Base-by-base conservation (phyloP, 1,140 invertebrate species). In the Drosophila mayri region DNA sequence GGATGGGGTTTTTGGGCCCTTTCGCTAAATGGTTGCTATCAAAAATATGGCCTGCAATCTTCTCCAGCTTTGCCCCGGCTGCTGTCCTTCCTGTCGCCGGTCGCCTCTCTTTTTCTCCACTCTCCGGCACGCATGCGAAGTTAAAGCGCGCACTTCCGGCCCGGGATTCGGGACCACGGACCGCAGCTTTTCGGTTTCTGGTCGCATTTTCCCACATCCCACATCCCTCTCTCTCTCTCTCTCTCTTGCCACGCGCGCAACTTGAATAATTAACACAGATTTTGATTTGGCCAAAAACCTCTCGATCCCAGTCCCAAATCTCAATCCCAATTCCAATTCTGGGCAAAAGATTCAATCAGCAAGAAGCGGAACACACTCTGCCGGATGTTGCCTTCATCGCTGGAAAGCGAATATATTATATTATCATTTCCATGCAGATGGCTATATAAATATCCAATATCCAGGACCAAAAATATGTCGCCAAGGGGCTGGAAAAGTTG, bases 181-280 rank as follows among this genome's bases (percentile, higher is more conserved):
- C 75, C 83, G 68, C 79, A 79, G 74, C 58, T 66, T 78, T 76
- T 43, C n/a, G 73, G 59, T 72, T 76, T 81, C 61, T 59, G 78
- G 60, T 76, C 66, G 73, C 77, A 76, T 60, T 22, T 50, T 28
- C n/a, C n/a, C n/a, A n/a, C n/a, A n/a, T n/a, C n/a, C n/a, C n/a
- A n/a, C n/a, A n/a, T n/a, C n/a, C n/a, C n/a, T n/a, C n/a, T n/a
- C n/a, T n/a, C n/a, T n/a, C n/a, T n/a, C n/a, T n/a, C n/a, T 25
- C 14, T 7, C n/a, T 3, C 46, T 28, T n/a, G 4, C 47, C 25
- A 30, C 10, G 1, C 14, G 25, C 43, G 44, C 11, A 54, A 20
- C 79, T 79, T 87, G 67, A 83, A 87, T 87, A 87, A 87, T 87
- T 87, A 87, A 88, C 76, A 74, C 64, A 73, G 61, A 68, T 88